These are phyloP conservation scores for Drosophila trichaetosa DNA, from an alignment of 2,888 invertebrate species.

Conservation along the genomic window DNA sequence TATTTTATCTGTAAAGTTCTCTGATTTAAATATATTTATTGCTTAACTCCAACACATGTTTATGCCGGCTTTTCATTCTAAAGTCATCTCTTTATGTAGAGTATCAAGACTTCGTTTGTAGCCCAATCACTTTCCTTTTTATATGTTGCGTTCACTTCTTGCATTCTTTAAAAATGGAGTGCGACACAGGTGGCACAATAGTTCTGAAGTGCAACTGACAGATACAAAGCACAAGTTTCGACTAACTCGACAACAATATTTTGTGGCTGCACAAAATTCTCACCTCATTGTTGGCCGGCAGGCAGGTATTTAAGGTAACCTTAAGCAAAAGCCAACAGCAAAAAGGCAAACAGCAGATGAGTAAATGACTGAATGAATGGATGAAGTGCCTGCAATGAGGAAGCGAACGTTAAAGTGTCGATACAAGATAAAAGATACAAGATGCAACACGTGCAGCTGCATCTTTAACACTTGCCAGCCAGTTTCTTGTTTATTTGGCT, in stretches of 20 bases:
- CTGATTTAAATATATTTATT: neutral
- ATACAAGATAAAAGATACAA: constrained; percentile 39
- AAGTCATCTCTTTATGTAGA: neutral
- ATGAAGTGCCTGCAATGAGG: constrained; percentile 69
- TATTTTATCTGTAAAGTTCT: neutral
- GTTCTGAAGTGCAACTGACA: constrained; percentile 58
- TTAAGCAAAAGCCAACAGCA: constrained; percentile 12
- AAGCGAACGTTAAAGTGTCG: constrained; percentile 52
- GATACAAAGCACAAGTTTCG: constrained; percentile 61
- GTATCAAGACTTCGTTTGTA: constrained; percentile 7
- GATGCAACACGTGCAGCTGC: constrained; percentile 62
- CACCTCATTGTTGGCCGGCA: constrained; percentile 70
- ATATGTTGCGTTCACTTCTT: constrained; percentile 4
- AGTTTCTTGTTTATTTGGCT: constrained; percentile 59
- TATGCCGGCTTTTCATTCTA: neutral
- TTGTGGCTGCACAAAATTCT: constrained; percentile 57
- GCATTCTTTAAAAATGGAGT: constrained; percentile 45
- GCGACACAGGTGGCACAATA: constrained; percentile 75
- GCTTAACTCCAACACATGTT: fast-evolving
- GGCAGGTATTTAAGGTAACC: constrained; percentile 63
- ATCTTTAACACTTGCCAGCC: constrained; percentile 53
- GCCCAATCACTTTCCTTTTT: neutral
- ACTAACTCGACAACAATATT: constrained; percentile 11
- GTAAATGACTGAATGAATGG: constrained; percentile 20
- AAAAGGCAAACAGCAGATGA: constrained; percentile 5